Base-by-base conservation (phyloP, 2,797 vertebrate genomes). In the Enteromius thamalakanensis region DNA sequence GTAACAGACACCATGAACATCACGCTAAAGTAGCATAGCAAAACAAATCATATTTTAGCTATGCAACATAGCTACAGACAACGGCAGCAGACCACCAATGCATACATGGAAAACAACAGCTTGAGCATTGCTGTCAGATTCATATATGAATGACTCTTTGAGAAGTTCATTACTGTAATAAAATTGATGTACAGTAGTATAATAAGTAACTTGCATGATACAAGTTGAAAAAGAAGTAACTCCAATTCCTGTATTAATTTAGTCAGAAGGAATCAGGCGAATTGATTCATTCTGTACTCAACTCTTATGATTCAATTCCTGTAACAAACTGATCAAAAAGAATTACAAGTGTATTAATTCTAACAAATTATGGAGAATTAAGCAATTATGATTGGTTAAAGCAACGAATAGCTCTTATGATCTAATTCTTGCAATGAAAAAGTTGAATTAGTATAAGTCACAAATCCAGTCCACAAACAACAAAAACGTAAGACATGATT, bases 1-100 rank as follows among this genome's bases (percentile, higher is more conserved):
- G 81, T 68, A 82, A 82, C 49, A 60, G 47, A 82, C 49, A 77
- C 81, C 74, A 60, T 5, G 72, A 23, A n/a, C 68, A 71, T 62
- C 51, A 81, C 68, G 34, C 60, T 77, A 19, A 42, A 76, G 53
- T 1, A 3, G 6, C n/a, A 42, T 14, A 1, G 10, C 42, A 34
- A 65, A 67, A 78, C 19, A 78, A 67, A 51, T 21, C 26, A 65
- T 34, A 49, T 65, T 65, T 32, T n/a, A 12, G 74, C n/a, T 42
- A 55, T 11, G 75, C 42, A 45, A 11, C 10, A 45, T 45, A 45
- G 9, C 45, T 47, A 47, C 45, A 14, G 45, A 47, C 45, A 47
- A 47, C 45, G 14, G 9, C 51, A 58, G 23, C 4, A 58, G 32
- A 58, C 72, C n/a, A 40, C 21, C 32, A 58, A 1, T 23, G 21